Evolutionary conservation across 2,888 invertebrate species (phyloP).

Genomic region (Ernsta delagoae): DNA sequence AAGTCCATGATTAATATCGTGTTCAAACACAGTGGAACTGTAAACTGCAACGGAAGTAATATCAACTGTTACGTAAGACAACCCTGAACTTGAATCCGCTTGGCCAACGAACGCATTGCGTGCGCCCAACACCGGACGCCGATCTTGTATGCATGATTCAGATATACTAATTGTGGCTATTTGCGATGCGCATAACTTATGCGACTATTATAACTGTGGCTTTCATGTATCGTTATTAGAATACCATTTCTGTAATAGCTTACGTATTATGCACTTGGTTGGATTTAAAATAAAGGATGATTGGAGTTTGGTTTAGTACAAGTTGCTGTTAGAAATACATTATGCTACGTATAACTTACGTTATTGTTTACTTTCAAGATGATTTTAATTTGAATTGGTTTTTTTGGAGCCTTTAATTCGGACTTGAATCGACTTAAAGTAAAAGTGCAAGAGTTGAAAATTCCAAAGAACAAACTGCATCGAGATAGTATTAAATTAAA

Average conservation of each 20-base stretch:
- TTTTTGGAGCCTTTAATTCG: too few relatives aligned
- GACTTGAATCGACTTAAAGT: too few relatives aligned
- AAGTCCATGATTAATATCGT: too few relatives aligned
- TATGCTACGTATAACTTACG: background rate
- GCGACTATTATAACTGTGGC: slow-evolving; percentile 35
- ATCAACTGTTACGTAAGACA: slow-evolving; percentile 26
- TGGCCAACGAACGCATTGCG: slow-evolving; percentile 27
- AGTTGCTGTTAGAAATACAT: background rate
- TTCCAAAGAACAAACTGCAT: background rate
- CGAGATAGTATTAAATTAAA: background rate
- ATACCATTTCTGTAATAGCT: slow-evolving; percentile 18
- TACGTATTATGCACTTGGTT: slow-evolving; percentile 10
- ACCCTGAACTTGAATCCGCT: slow-evolving; percentile 48
- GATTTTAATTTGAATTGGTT: too few relatives aligned
- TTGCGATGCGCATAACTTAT: slow-evolving; percentile 37
- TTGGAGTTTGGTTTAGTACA: background rate
- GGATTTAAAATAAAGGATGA: slow-evolving; percentile 2
- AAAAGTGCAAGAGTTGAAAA: background rate
- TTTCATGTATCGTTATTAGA: slow-evolving; percentile 34
- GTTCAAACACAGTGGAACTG: background rate
- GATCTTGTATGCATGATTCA: slow-evolving; percentile 37
- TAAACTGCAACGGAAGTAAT: slow-evolving; percentile 21
- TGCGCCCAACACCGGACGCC: slow-evolving; percentile 18
- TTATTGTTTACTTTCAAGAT: background rate
- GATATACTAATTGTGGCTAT: slow-evolving; percentile 34